A percentile compares a stretch with the other conserved stretches of the same genome.
Evolutionary conservation across 1,140 invertebrate genomes (phyloP).

Genomic region (Pararge aegeria): DNA sequence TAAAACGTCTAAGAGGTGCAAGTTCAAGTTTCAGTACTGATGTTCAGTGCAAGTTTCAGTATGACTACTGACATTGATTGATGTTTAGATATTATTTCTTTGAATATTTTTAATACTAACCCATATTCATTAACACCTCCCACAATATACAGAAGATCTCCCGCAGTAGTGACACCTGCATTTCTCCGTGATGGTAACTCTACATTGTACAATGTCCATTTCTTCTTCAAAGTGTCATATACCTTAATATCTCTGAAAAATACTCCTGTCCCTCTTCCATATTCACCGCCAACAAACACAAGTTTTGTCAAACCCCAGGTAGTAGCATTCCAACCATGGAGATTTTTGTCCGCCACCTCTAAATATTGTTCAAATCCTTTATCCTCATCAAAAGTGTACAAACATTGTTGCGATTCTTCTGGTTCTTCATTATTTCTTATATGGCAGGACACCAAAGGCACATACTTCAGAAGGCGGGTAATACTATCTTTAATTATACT

Average conservation of each 20-base stretch:
- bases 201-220: constrained; percentile 58
- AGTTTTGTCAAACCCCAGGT: constrained; percentile 53
- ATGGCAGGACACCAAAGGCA: constrained; percentile 51
- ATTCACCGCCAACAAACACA: constrained; percentile 58
- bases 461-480: constrained; percentile 41
- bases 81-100: too few species aligned
- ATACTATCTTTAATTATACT: constrained; percentile 50
- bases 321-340: constrained; percentile 65
- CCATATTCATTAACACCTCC: constrained; percentile 68
- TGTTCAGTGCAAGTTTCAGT: too few species aligned
- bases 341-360: constrained; percentile 57
- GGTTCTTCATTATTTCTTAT: constrained; percentile 42
- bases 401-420: constrained; percentile 43
- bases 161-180: constrained; percentile 50
- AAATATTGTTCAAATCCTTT: constrained; percentile 55
- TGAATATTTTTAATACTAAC: constrained; percentile 45
- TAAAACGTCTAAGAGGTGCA: too few species aligned
- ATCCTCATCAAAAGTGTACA: constrained; percentile 49
- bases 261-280: constrained; percentile 54
- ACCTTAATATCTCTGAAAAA: constrained; percentile 63
- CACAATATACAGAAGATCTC: constrained; percentile 53
- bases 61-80: too few species aligned
- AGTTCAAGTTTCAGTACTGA: too few species aligned
- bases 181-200: constrained; percentile 55
- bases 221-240: constrained; percentile 55